Percentiles rank a stretch among this genome's conserved stretches.
phyloP scores from a whole-genome alignment of 2,888 invertebrate species.

The Monopis laevigella region DNA sequence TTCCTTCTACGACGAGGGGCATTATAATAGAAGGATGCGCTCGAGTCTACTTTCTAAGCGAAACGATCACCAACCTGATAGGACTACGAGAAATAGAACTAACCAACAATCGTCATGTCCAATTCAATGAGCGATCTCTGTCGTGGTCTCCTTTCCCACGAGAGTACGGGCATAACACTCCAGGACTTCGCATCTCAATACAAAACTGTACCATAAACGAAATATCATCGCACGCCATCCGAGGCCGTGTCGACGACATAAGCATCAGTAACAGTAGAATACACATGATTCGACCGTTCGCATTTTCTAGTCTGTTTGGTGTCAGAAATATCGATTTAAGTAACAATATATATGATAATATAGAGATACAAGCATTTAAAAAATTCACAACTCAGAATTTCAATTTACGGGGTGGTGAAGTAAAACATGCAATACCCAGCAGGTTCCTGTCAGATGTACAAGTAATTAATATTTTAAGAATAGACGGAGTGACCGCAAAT shows the following conservation, averaged over 20 bases:
- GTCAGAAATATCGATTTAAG: slow-evolving; percentile 71
- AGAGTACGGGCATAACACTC: slow-evolving; percentile 66
- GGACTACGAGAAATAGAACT: slow-evolving; percentile 72
- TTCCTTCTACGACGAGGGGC: slow-evolving; percentile 60
- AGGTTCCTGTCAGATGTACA: slow-evolving; percentile 78
- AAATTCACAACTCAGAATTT: slow-evolving; percentile 77
- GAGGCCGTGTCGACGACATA: slow-evolving; percentile 77
- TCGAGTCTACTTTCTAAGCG: slow-evolving; percentile 63
- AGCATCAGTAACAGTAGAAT: slow-evolving; percentile 70
- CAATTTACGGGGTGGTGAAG: slow-evolving; percentile 68
- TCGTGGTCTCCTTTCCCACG: slow-evolving; percentile 67
- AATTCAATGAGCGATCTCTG: slow-evolving; percentile 69
- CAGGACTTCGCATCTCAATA: slow-evolving; percentile 63
- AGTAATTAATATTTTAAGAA: slow-evolving; percentile 71
- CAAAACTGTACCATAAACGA: slow-evolving; percentile 59
- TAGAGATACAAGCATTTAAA: slow-evolving; percentile 80
- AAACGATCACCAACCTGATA: slow-evolving; percentile 68
- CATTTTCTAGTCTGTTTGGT: slow-evolving; percentile 76
- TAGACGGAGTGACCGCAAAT: slow-evolving; percentile 72
- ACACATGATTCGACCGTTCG: slow-evolving; percentile 72
- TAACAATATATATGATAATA: slow-evolving; percentile 66
- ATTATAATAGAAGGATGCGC: slow-evolving; percentile 75
- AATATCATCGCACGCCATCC: slow-evolving; percentile 71
- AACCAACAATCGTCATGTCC: slow-evolving; percentile 68
- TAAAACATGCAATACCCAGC: slow-evolving; percentile 70